These are phyloP conservation scores for Toxotes jaculatrix DNA, from an alignment of 2,113 vertebrate species.

Conservation along the genomic window DNA sequence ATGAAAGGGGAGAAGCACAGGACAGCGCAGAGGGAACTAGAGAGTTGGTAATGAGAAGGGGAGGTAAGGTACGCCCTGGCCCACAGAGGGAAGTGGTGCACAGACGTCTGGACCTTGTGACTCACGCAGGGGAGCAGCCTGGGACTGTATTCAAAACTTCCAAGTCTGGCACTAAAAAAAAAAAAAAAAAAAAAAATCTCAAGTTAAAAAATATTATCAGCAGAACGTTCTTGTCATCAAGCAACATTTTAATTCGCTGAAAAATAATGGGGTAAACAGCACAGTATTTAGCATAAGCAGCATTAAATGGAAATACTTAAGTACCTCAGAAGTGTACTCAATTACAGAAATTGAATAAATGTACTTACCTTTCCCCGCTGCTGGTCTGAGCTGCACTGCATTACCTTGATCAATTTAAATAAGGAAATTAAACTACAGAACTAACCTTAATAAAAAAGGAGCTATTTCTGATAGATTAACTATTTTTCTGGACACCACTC, in stretches of 20 bases:
- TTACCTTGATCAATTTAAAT: too few species aligned
- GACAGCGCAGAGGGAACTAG: conserved; percentile 17
- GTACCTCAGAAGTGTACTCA: background rate
- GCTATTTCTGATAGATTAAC: background rate
- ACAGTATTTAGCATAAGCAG: too few species aligned
- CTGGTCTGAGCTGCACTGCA: background rate
- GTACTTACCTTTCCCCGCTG: background rate
- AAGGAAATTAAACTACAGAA: background rate
- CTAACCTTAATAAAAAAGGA: background rate
- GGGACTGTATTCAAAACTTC: conserved; percentile 13
- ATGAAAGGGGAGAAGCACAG: conserved; percentile 9
- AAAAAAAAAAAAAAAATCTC: background rate
- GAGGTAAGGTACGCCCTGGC: conserved; percentile 49
- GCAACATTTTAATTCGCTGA: background rate
- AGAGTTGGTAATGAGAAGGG: conserved; percentile 35
- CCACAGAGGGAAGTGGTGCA: conserved; percentile 36
- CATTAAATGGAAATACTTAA: background rate
- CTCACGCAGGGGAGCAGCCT: conserved; percentile 28
- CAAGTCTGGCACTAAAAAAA: background rate
- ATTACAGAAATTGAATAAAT: background rate
- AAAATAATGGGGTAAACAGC: too few species aligned
- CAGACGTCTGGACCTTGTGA: conserved; percentile 77
- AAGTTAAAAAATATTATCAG: background rate
- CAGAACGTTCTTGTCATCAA: background rate
- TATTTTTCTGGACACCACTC: background rate